These are phyloP conservation scores for Neolamprologus toae DNA, from an alignment of 2,113 vertebrate genomes.

Conservation along the genomic window DNA sequence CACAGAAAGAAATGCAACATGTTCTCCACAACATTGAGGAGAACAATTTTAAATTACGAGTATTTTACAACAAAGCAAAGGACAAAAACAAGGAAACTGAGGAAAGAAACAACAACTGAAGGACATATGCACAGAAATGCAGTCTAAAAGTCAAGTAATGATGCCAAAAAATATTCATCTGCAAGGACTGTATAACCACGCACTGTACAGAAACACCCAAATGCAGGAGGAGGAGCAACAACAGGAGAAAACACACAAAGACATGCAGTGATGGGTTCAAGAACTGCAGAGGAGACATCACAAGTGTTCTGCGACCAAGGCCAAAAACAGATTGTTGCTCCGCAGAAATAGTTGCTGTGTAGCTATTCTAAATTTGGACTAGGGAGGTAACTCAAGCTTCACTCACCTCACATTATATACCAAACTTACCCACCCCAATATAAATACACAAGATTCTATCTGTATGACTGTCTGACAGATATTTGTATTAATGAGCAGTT, in stretches of 20 bases:
- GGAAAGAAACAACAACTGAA: not conserved
- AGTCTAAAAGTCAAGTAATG: not conserved
- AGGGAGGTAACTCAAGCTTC: not conserved
- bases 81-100: not conserved
- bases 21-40: rapidly evolving
- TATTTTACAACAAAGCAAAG: not conserved
- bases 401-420: not conserved
- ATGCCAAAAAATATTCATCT: rapidly evolving
- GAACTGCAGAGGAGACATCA: not conserved
- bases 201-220: not conserved
- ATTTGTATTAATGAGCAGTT: not conserved
- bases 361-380: not conserved
- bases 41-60: not conserved
- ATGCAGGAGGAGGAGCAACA: not conserved
- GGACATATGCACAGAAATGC: rapidly evolving
- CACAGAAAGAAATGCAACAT: not conserved
- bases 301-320: not conserved
- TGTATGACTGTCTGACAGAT: rapidly evolving
- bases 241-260: not conserved
- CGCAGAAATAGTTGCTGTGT: not conserved
- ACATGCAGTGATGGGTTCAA: not conserved
- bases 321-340: not conserved
- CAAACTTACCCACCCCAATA: not conserved
- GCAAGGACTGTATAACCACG: not conserved
- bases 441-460: not conserved